phyloP scores from a whole-genome alignment of 1,140 invertebrate genomes.

The fruit fly (Drosophila melanogaster) region Release_6_plus_ISO1_MT NT_037436.4:340001-340500 shows the following conservation, averaged over 20 bases:
- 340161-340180: not conserved
- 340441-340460: constrained; percentile 7
- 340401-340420: constrained; percentile 1
- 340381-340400: constrained; percentile 12
- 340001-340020: constrained; percentile 58
- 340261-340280: constrained; percentile 18
- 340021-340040: constrained; percentile 63
- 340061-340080: constrained; percentile 4
- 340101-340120: constrained; percentile 43
- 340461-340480: constrained; percentile 10
- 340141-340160: not conserved
- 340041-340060: constrained; percentile 35
- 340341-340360: constrained; percentile 61
- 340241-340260: constrained; percentile 13
- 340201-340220: constrained; percentile 16
- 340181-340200: not conserved
- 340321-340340: constrained; percentile 54
- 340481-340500: constrained; percentile 42
- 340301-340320: constrained; percentile 65
- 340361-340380: constrained; percentile 52
- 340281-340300: constrained; percentile 61
- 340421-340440: constrained; percentile 3
- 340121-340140: constrained; percentile 1
- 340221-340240: constrained; percentile 18
- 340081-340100: constrained; percentile 13